phyloP scores from a whole-genome alignment of 2,113 vertebrate species.

The Archocentrus centrarchus region DNA sequence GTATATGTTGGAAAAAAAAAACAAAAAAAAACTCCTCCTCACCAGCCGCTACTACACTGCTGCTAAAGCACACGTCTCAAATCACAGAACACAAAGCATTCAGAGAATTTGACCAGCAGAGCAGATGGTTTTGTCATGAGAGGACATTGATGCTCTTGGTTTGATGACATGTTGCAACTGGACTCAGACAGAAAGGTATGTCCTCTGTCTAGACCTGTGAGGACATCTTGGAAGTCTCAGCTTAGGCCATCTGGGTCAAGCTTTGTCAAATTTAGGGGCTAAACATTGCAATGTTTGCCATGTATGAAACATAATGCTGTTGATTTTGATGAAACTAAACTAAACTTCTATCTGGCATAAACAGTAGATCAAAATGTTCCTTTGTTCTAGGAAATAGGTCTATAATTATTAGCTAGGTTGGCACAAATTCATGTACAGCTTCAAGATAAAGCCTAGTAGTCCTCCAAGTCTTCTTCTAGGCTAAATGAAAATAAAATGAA shows the following conservation, averaged over 20 bases:
- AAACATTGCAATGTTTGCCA: neutral
- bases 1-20: conserved; percentile 18
- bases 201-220: conserved; percentile 55
- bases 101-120: conserved; percentile 51
- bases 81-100: conserved; percentile 58
- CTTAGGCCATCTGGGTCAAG: neutral
- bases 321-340: neutral
- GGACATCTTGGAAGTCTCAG: conserved; percentile 10
- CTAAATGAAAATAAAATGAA: neutral
- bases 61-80: conserved; percentile 70
- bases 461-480: neutral
- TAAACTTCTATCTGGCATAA: neutral
- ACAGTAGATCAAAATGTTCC: neutral
- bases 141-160: conserved; percentile 55
- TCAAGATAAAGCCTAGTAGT: neutral
- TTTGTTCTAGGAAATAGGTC: neutral
- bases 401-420: neutral
- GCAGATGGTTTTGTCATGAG: conserved; percentile 67
- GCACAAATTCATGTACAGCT: too few species aligned
- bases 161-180: conserved; percentile 28
- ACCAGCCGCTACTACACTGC: conserved; percentile 31
- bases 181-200: conserved; percentile 63
- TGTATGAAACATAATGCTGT: neutral
- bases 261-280: neutral
- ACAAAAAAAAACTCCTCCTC: neutral